Evolutionary conservation across 2,113 vertebrate species (phyloP).

Genomic region (Halichoerus grypus): DNA sequence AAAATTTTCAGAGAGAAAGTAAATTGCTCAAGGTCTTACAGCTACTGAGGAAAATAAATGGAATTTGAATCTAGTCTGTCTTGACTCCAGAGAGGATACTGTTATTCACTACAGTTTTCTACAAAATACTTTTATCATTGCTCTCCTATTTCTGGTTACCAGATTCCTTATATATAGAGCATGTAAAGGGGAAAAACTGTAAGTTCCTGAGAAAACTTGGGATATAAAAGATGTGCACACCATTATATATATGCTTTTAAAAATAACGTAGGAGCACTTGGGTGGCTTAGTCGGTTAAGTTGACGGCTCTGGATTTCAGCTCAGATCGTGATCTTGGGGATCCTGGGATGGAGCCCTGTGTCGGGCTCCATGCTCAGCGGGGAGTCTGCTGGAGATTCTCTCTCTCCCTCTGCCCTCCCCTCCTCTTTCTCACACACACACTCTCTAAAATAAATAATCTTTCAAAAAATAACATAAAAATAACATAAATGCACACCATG

Average conservation of each 20-base stretch:
- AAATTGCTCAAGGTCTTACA: not conserved
- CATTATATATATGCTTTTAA: not conserved
- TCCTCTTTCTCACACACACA: not conserved
- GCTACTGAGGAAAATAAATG: not conserved
- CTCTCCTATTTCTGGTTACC: not conserved
- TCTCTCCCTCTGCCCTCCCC: not conserved
- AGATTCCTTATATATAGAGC: not conserved
- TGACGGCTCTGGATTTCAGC: not conserved
- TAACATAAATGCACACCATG: not conserved
- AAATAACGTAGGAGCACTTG: not conserved
- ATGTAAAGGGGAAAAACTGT: not conserved
- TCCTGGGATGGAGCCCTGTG: not conserved
- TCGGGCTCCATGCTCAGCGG: not conserved
- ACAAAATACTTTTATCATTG: not conserved
- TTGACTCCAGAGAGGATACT: not conserved
- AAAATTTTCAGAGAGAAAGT: conserved; percentile 3
- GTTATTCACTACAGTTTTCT: not conserved
- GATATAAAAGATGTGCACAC: not conserved
- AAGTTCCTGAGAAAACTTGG: not conserved
- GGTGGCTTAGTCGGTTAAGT: not conserved
- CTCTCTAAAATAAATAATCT: not conserved
- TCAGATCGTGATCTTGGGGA: not conserved
- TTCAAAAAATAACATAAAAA: not conserved
- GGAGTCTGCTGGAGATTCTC: not conserved
- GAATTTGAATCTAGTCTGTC: not conserved